Evolutionary conservation across 2,888 invertebrate species (phyloP).

Genomic region (Boloria euphrosyne): DNA sequence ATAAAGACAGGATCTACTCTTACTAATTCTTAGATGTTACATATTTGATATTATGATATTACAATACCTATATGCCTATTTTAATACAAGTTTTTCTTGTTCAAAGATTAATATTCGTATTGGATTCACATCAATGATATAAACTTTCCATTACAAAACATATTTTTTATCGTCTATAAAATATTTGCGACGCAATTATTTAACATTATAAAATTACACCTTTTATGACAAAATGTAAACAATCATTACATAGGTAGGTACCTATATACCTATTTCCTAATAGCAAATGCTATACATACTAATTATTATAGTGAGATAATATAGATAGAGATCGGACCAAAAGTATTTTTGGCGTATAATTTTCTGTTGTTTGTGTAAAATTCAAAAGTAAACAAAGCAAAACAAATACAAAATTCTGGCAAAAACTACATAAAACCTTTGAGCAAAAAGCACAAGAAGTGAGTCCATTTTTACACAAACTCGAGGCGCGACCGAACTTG

Average conservation of each 20-base stretch:
- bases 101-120: neutral
- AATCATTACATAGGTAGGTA: neutral
- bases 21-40: no score
- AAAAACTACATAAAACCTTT: slow-evolving; percentile 27
- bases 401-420: slow-evolving; percentile 40
- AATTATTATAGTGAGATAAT: neutral
- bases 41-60: no score
- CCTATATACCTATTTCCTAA: neutral
- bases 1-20: no score
- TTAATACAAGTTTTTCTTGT: no score
- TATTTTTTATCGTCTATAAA: neutral
- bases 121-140: neutral
- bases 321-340: no score
- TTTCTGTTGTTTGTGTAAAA: slow-evolving; percentile 1
- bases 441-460: slow-evolving; percentile 16
- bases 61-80: no score
- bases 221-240: neutral
- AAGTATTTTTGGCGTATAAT: neutral
- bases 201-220: neutral
- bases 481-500: slow-evolving; percentile 23
- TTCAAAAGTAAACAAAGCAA: slow-evolving; percentile 31
- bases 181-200: slow-evolving; percentile 11
- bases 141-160: slow-evolving; percentile 1
- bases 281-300: neutral
- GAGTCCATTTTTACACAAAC: slow-evolving; percentile 28